A percentile compares a stretch with the other conserved stretches of the same genome.
Evolutionary conservation across 2,888 invertebrate genomes (phyloP).

Genomic region (Ganaspis brasiliensis): DNA sequence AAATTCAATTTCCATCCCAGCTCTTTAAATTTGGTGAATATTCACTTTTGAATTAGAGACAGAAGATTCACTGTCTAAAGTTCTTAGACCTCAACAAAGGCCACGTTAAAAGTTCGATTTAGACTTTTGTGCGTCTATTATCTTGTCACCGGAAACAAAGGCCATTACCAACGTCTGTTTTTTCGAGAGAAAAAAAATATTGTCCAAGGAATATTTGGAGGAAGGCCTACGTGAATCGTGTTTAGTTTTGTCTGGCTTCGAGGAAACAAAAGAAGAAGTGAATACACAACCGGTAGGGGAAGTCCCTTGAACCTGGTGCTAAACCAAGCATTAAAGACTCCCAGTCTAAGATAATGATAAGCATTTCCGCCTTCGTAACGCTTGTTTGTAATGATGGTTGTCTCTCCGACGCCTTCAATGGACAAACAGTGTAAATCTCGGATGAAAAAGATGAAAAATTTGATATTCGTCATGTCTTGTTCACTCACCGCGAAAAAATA

Average conservation of each 20-base stretch:
- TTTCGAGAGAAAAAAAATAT: conserved; percentile 45
- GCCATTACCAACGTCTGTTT: conserved; percentile 26
- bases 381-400: conserved; percentile 35
- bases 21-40: no score
- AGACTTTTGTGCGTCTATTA: background rate
- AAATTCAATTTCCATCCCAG: no score
- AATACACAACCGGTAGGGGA: conserved; percentile 44
- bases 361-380: conserved; percentile 65
- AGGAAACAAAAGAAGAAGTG: conserved; percentile 40
- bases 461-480: background rate
- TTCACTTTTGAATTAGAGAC: no score
- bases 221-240: conserved; percentile 52
- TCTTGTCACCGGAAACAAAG: conserved; percentile 36
- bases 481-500: background rate
- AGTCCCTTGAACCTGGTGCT: conserved; percentile 73
- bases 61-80: background rate
- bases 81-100: background rate
- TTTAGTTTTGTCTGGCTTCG: conserved; percentile 50
- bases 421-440: conserved; percentile 37
- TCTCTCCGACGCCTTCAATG: conserved; percentile 22
- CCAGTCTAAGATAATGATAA: conserved; percentile 65
- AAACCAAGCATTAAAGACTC: conserved; percentile 69
- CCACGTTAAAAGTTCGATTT: background rate
- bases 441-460: conserved; percentile 26
- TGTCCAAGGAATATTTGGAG: conserved; percentile 51